Evolutionary conservation across 30 jellyfish, hydroid and myxozoan genomes (phyloP).

Genomic region (Pelagia noctiluca): DNA sequence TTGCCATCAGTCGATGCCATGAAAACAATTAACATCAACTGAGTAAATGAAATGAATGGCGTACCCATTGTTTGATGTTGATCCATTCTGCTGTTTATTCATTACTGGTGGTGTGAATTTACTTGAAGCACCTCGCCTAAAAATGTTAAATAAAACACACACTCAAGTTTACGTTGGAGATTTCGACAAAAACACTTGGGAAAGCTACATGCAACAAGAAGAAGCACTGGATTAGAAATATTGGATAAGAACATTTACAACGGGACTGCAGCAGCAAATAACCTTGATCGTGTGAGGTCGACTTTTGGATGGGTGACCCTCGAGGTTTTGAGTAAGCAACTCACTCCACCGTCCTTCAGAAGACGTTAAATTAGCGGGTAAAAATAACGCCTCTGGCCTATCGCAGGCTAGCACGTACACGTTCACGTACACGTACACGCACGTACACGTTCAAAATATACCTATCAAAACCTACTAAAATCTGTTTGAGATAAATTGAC

Average conservation of each 20-base stretch:
- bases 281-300: not conserved
- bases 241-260: not conserved
- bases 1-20: not conserved
- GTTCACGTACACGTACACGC: too few relatives aligned
- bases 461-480: too few relatives aligned
- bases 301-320: not conserved
- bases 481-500: too few relatives aligned
- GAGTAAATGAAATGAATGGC: not conserved
- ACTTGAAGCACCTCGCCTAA: slow-evolving; percentile 69
- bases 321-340: too few relatives aligned
- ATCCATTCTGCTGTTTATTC: slow-evolving; percentile 29
- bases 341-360: too few relatives aligned
- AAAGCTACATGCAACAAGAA: not conserved
- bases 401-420: too few relatives aligned
- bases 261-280: not conserved
- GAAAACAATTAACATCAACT: not conserved
- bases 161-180: not conserved
- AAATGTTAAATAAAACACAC: not conserved
- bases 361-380: too few relatives aligned
- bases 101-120: slow-evolving; percentile 80
- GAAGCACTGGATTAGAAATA: not conserved
- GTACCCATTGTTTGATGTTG: slow-evolving; percentile 4
- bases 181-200: not conserved
- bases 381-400: too few relatives aligned
- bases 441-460: too few relatives aligned